Conservation (phyloP, 2,797 vertebrate genomes). For the Xenops minutus region DNA sequence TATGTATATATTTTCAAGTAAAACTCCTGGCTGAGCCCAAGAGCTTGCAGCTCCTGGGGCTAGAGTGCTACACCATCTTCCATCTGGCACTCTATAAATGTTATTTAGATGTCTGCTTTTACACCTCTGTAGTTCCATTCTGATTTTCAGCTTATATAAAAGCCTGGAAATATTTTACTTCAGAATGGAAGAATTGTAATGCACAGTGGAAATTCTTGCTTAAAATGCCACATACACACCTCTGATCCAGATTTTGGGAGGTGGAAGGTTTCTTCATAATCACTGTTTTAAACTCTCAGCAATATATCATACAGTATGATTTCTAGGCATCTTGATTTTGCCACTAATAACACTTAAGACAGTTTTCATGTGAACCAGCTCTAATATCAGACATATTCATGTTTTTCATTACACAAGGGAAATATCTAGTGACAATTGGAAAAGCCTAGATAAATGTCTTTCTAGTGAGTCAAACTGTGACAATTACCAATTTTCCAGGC, state of each 20-base stretch:
- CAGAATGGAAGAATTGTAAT: not conserved
- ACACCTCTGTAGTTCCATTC: not conserved
- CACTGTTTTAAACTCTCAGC: not conserved
- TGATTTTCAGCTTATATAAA: not conserved
- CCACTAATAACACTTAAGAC: not conserved
- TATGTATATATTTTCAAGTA: too few species aligned
- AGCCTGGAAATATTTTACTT: not conserved
- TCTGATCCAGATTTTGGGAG: not conserved
- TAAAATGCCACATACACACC: not conserved
- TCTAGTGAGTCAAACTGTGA: conserved; percentile 8
- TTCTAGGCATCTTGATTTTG: not conserved
- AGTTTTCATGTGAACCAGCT: not conserved
- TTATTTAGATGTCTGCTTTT: not conserved
- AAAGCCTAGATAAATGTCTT: conserved; percentile 7
- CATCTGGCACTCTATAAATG: not conserved
- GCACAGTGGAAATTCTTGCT: not conserved
- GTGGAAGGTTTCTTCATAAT: not conserved
- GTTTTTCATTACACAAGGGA: not conserved
- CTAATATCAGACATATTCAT: not conserved
- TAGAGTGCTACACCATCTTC: not conserved
- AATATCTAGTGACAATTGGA: not conserved
- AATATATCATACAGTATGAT: not conserved
- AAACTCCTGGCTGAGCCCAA: too few species aligned
- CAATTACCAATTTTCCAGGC: conserved; percentile 23
- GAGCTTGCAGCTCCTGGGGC: too few species aligned